Evolutionary conservation across 2,888 invertebrate genomes (phyloP), one percentile per base, ranked within the genome.

Genomic region (Apomyelois bistriatella): DNA sequence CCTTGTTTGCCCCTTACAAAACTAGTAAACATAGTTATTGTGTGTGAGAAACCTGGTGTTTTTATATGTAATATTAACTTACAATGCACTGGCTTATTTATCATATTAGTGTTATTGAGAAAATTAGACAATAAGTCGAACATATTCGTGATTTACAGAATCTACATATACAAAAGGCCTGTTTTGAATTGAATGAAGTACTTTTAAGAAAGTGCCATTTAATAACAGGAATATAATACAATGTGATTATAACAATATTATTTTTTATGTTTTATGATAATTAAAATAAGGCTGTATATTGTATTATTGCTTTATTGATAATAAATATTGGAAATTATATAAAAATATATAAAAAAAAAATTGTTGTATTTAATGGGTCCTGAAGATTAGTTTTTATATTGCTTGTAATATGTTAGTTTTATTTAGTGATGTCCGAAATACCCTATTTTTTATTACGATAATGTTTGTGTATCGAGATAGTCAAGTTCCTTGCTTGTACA

Each of bases 231-330:
- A 10, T 28, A 53, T 41, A 15, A 53, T 48, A n/a, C 48, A 38
- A 47, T 35, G 40, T 48, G 50, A 53, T 53, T 55, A 38, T 57
- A 53, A 55, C 53, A 59, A 52, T 42, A 50, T 4, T 2, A 15
- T 37, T 48, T 48, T 32, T 46, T 30, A 30, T 28, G 28, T 48
- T 22, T 22, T 22, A 22, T 22, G 22, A 30, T 38, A 37, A 13
- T 49, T 38, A 49, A n/a, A 22, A 12, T 17, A 49, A 49, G 49
- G 28, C 28, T 49, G 40, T 49, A 49, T 38, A 16, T 15, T 15
- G 32, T 38, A 38, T 49, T 49, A 48, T 36, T n/a, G 49, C 49
- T 49, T 49, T 32, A n/a, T n/a, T n/a, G n/a, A n/a, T n/a, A 35
- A 48, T 48, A 13, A 48, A 48, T 48, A 17, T 35, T 48, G 15